Percentiles rank a stretch among this genome's conserved stretches.
phyloP scores from a whole-genome alignment of 35 echinoderm and acorn worm species.

The Patiria miniata region DNA sequence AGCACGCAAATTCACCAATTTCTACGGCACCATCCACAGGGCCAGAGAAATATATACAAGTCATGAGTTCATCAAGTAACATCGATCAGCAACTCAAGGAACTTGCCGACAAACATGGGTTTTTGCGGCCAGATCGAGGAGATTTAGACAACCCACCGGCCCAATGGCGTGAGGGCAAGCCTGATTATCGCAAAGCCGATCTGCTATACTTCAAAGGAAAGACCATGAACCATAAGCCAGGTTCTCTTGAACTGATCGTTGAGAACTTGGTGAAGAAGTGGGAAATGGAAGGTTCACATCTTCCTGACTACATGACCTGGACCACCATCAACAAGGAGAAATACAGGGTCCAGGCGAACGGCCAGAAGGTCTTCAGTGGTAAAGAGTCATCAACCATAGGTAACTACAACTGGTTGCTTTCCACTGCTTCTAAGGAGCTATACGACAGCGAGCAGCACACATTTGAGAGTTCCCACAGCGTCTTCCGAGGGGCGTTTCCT shows the following conservation, averaged over 20 bases:
- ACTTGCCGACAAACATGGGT: constrained; percentile 3
- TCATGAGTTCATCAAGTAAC: neutral
- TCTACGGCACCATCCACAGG: no score
- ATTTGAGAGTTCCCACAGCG: constrained; percentile 49
- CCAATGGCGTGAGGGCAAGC: constrained; percentile 50
- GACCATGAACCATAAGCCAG: constrained; percentile 52
- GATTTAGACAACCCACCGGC: constrained; percentile 10
- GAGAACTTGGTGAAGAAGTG: constrained; percentile 75
- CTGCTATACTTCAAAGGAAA: constrained; percentile 40
- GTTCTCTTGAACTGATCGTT: constrained; percentile 61
- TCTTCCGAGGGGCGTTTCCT: constrained; percentile 61
- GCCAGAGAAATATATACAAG: no score
- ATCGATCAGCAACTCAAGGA: constrained; percentile 21
- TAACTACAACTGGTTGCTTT: constrained; percentile 60
- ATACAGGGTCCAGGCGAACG: constrained; percentile 41
- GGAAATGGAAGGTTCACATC: constrained; percentile 69
- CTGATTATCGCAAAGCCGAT: constrained; percentile 39
- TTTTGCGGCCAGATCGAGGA: constrained; percentile 29
- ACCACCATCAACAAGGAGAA: neutral
- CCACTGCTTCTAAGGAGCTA: constrained; percentile 4
- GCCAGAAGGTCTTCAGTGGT: constrained; percentile 28
- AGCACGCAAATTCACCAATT: no score
- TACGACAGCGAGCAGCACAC: constrained; percentile 50
- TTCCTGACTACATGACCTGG: constrained; percentile 30
- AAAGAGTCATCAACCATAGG: constrained; percentile 7